A percentile compares a stretch with the other conserved stretches of the same genome.
Evolutionary conservation across 2,113 vertebrate species (phyloP).

Genomic region (Nothoprocta pentlandii): DNA sequence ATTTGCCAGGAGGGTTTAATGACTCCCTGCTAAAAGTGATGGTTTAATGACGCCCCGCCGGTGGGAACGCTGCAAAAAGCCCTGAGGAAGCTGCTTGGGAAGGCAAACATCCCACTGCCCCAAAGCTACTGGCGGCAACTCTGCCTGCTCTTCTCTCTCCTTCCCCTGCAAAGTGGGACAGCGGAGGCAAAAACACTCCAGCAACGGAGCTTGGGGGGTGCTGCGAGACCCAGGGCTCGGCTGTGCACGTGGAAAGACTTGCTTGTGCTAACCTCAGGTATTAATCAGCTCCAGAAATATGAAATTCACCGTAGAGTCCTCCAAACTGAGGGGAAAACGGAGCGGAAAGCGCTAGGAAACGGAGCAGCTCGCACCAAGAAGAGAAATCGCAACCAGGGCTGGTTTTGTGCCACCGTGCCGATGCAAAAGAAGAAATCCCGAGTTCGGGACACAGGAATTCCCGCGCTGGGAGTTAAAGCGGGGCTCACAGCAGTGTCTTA

Average conservation of each 20-base stretch:
- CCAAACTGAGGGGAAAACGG: neutral
- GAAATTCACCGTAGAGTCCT: neutral
- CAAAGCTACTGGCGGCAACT: neutral
- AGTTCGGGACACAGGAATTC: neutral
- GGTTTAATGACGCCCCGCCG: neutral
- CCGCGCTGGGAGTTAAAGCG: rapidly evolving
- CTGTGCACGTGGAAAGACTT: neutral
- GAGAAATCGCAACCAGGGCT: no score
- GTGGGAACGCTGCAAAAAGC: neutral
- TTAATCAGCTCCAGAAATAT: neutral
- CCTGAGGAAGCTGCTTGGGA: neutral
- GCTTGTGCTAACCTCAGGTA: neutral
- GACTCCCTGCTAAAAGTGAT: neutral
- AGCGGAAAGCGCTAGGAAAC: no score
- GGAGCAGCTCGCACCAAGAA: no score
- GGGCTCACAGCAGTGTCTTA: neutral
- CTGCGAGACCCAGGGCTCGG: no score
- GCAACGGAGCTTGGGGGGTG: neutral
- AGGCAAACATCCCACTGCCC: neutral
- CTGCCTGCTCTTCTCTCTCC: neutral
- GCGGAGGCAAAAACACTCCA: neutral
- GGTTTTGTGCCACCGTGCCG: no score
- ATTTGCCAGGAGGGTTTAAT: neutral
- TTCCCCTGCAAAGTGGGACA: neutral
- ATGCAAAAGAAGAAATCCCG: no score